These are phyloP conservation scores for Tortrix viridana DNA, from an alignment of 2,888 invertebrate species.

Conservation along the genomic window DNA sequence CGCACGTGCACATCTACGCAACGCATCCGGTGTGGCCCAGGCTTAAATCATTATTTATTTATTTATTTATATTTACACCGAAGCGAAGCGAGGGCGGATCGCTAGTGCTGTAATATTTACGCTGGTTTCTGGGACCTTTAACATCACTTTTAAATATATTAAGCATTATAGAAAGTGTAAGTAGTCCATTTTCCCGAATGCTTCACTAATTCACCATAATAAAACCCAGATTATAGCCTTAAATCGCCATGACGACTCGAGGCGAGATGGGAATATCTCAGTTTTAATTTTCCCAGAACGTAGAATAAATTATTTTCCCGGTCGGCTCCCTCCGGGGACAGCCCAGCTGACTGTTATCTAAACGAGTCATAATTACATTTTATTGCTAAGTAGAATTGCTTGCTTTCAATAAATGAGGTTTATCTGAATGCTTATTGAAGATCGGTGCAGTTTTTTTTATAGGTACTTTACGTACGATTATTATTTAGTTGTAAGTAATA, in stretches of 20 bases:
- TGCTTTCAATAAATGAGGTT: slow-evolving; percentile 12
- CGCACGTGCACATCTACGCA: too few species aligned
- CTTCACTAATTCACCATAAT: background rate
- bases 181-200: too few species aligned
- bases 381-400: slow-evolving; percentile 32
- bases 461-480: too few species aligned
- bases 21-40: too few species aligned
- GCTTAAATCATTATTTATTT: too few species aligned
- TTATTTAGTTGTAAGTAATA: too few species aligned
- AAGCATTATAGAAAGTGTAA: too few species aligned
- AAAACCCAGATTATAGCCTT: slow-evolving; percentile 5
- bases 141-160: too few species aligned
- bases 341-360: slow-evolving; percentile 57
- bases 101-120: too few species aligned
- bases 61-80: too few species aligned
- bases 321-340: slow-evolving; percentile 47
- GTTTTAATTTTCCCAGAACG: slow-evolving; percentile 57
- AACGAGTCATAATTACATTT: slow-evolving; percentile 49
- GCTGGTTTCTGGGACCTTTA: too few species aligned
- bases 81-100: too few species aligned
- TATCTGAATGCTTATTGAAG: slow-evolving; percentile 7
- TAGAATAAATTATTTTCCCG: slow-evolving; percentile 59
- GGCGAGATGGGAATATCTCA: slow-evolving; percentile 46
- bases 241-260: slow-evolving; percentile 13
- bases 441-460: background rate